Percentiles rank a stretch among this genome's conserved stretches.
Evolutionary conservation across 2,888 invertebrate species (phyloP).

Genomic region (Drosophila glabriapex): DNA sequence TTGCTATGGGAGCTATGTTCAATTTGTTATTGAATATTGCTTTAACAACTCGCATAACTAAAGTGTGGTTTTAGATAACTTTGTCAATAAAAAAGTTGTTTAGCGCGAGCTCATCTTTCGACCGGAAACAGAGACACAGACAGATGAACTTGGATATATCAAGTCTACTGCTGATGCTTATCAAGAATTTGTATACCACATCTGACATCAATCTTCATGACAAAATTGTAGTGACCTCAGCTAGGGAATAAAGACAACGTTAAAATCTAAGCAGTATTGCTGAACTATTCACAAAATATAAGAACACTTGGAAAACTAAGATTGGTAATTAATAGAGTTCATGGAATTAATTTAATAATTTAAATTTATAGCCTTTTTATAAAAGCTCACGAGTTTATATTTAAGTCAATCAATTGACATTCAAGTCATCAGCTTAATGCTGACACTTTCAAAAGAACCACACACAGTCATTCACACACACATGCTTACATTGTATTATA

Average conservation of each 20-base stretch:
- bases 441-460: constrained; percentile 4
- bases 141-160: neutral
- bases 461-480: neutral
- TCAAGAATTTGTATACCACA: neutral
- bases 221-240: too few relatives aligned
- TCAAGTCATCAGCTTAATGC: neutral
- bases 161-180: too few relatives aligned
- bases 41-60: too few relatives aligned
- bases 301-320: neutral
- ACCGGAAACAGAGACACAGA: neutral
- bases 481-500: neutral
- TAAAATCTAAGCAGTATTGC: neutral
- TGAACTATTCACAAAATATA: neutral
- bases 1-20: neutral
- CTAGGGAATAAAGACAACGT: neutral
- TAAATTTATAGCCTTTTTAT: neutral
- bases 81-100: too few relatives aligned
- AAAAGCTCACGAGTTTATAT: neutral
- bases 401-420: neutral
- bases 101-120: too few relatives aligned
- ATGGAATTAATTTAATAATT: neutral
- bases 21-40: too few relatives aligned
- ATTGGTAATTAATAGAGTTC: neutral
- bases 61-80: too few relatives aligned
- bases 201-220: neutral